phyloP scores from a whole-genome alignment of 2,888 invertebrate genomes.

The Xanthorhoe designata region DNA sequence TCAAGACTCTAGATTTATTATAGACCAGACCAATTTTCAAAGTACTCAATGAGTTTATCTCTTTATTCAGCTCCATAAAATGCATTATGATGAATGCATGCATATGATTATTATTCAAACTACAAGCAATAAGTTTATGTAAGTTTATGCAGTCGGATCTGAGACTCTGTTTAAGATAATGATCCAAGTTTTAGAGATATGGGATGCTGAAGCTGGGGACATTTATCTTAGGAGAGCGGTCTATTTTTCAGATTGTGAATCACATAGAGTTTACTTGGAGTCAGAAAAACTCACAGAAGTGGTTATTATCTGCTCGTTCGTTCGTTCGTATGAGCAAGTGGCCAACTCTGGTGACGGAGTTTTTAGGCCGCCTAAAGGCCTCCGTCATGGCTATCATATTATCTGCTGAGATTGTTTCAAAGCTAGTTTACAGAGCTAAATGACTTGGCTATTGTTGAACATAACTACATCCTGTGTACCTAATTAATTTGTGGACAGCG shows the following conservation, averaged over 20 bases:
- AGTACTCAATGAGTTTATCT: conserved; percentile 10
- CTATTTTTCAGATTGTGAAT: conserved; percentile 4
- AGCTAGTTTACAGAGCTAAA: not conserved
- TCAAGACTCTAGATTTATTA: not conserved
- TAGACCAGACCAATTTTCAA: not conserved
- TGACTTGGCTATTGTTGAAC: too few relatives aligned
- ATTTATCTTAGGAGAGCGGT: conserved; percentile 8
- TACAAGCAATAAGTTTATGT: conserved; percentile 15
- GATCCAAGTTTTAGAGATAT: conserved; percentile 25
- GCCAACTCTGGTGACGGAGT: too few relatives aligned
- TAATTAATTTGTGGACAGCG: too few relatives aligned
- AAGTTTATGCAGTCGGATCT: conserved; percentile 21
- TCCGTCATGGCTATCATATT: too few relatives aligned
- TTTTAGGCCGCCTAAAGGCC: too few relatives aligned
- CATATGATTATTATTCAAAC: too few relatives aligned
- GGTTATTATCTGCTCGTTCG: not conserved
- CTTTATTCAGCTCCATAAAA: conserved; percentile 23
- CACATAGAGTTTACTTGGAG: not conserved
- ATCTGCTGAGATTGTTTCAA: not conserved
- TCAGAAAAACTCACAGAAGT: not conserved
- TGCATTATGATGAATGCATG: too few relatives aligned
- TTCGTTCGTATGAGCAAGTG: too few relatives aligned
- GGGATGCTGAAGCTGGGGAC: conserved; percentile 4
- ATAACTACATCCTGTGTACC: too few relatives aligned
- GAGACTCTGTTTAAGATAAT: conserved; percentile 19